Conservation (phyloP, 2,888 invertebrate species). For the Bembecia ichneumoniformis region DNA sequence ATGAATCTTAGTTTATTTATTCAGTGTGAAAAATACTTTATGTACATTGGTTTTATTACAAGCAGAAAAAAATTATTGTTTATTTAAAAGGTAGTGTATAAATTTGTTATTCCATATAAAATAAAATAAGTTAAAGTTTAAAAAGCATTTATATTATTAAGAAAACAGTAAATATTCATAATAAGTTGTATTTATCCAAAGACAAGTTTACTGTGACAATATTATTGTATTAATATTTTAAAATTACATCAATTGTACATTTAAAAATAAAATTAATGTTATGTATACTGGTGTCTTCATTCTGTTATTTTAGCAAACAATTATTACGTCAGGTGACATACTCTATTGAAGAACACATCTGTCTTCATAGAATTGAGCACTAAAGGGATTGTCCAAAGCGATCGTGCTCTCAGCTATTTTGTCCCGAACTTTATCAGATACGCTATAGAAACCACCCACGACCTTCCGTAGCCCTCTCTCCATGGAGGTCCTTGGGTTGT, state of each 20-base stretch:
- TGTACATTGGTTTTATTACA: no score
- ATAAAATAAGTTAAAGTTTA: no score
- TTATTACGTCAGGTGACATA: no score
- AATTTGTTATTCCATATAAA: no score
- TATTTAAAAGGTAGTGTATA: no score
- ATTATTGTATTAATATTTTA: background rate
- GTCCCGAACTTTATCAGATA: slow-evolving; percentile 34
- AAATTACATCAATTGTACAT: background rate
- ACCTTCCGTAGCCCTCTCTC: slow-evolving; percentile 31
- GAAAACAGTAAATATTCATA: background rate
- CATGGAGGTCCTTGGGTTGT: slow-evolving; percentile 31
- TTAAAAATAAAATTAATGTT: background rate
- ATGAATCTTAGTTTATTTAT: no score
- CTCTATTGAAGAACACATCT: slow-evolving; percentile 38
- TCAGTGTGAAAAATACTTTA: no score
- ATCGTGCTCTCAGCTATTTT: slow-evolving; percentile 19
- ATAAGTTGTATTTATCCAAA: background rate
- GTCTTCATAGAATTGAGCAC: slow-evolving; percentile 48
- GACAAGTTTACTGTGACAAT: background rate
- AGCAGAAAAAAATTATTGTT: no score
- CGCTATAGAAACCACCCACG: slow-evolving; percentile 39
- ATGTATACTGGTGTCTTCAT: background rate
- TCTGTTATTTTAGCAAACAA: background rate
- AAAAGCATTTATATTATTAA: background rate
- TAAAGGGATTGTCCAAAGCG: slow-evolving; percentile 43